Evolutionary conservation across 1,140 invertebrate species (phyloP).

Genomic region (Tribolium madens): DNA sequence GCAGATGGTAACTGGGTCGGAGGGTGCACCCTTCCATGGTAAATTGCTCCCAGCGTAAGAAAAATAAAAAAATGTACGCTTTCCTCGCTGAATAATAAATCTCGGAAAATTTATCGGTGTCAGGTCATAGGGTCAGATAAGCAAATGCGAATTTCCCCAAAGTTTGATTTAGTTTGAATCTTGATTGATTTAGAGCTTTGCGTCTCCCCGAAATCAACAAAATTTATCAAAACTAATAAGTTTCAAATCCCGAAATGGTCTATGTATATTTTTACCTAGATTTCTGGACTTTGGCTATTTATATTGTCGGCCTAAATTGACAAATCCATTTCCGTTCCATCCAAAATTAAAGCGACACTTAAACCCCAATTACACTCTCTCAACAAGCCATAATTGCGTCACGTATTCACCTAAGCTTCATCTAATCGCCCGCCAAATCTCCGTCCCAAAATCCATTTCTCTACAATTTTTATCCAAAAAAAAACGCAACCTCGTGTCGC

Average conservation of each 20-base stretch:
- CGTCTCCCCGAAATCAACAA: too few relatives aligned
- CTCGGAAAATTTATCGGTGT: too few relatives aligned
- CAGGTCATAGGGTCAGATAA: too few relatives aligned
- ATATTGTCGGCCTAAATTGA: conserved; percentile 17
- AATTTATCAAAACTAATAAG: neutral
- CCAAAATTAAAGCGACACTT: conserved; percentile 11
- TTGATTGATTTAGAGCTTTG: too few relatives aligned
- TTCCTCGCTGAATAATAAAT: too few relatives aligned
- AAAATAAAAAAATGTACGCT: too few relatives aligned
- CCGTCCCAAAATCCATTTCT: neutral
- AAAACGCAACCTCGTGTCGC: neutral
- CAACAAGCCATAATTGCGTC: neutral
- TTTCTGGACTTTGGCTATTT: conserved; percentile 12
- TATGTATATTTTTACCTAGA: conserved; percentile 30
- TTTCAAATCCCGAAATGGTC: neutral
- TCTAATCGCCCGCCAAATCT: neutral
- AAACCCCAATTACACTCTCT: conserved; percentile 1
- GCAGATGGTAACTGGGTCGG: conserved; percentile 45
- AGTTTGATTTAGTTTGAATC: too few relatives aligned
- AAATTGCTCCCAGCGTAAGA: too few relatives aligned
- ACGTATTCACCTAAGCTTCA: neutral
- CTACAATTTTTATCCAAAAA: neutral
- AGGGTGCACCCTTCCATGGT: conserved; percentile 20
- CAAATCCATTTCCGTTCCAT: conserved; percentile 24
- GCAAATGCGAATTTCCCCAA: too few relatives aligned